Evolutionary conservation across 2,113 vertebrate species (phyloP), one percentile per base, ranked within the genome.

Genomic region (Prionailurus bengalensis): DNA sequence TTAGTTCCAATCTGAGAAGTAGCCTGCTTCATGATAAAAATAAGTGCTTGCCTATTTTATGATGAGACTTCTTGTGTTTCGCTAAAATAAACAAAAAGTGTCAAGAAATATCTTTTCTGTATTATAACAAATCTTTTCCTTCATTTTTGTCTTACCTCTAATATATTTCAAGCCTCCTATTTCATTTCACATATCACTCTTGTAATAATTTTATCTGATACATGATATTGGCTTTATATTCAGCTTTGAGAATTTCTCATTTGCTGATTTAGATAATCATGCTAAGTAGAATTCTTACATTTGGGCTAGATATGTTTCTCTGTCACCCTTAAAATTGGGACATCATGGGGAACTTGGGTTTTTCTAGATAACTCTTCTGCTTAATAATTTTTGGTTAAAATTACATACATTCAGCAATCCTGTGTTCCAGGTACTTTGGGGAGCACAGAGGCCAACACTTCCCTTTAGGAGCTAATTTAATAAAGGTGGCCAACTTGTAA

Each of bases 301-400:
- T 55, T 51, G 4, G 6, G 23, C 51, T 73, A 68, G 5, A 12
- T 55, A 16, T 36, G 74, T 88, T 93, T 82, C 82, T 81, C 70
- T 90, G 55, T 31, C 12, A 29, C n/a, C 11, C 51, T 84, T 94
- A 78, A 81, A 92, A 83, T 1, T 82, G 31, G 17, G 5, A 61
- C 71, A 55, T 65, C 42, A 19, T n/a, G 68, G 16, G 91, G 81
- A 82, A 55, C 29, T 4, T 53, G 13, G 15, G 14, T 80, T 82
- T 83, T 88, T 48, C 53, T 84, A 66, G 70, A 45, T 51, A 27
- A 51, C 5, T 29, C 51, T 96, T 68, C 39, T 25, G 7, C 45
- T 84, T 51, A 48, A 36, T 93, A 85, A 42, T 80, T 94, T 89
- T 81, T 1, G 39, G 33, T 86, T 71, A 89, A 66, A 92, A 66